Evolutionary conservation across 1,140 invertebrate genomes (phyloP), one percentile per base, ranked within the genome.

Genomic region (Listronotus oregonensis): DNA sequence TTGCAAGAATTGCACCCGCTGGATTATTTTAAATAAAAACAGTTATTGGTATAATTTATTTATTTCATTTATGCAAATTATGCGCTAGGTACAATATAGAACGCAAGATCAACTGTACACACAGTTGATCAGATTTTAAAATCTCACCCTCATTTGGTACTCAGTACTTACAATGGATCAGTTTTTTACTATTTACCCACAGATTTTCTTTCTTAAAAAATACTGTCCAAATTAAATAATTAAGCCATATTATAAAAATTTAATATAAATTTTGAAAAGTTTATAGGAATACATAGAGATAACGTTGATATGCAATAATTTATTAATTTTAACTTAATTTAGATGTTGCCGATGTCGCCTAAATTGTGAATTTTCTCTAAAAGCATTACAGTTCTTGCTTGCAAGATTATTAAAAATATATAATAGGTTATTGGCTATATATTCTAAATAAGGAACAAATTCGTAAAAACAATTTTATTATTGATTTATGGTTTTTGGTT

Each of bases 11-110:
- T 3, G 1, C 21, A 27, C 21, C n/a, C 21, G 21, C 21, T 1
- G 21, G 21, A 27, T 27, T 27, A 27, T 27, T 27, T 27, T 3
- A 27, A 27, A 27, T 27, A 27, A 27, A 51, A 6, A n/a, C 11
- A 51, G 18, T 10, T 7, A 51, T 52, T 54, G 54, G 17, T 60
- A 65, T 66, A 59, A 60, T 66, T 73, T 74, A 68, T 77, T 72
- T 71, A 74, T 73, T 78, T 78, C 71, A 74, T 77, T 78, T 78
- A 77, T 78, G 77, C 77, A 78, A 78, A 78, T 78, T 76, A 78
- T 76, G 75, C 76, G 75, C 77, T 76, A 77, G 75, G 75, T 78
- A 78, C 75, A 77, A 75, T 77, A 77, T 77, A 77, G 71, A 78
- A 73, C 75, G 74, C 68, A 67, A 75, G 70, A 73, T 70, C 65